A percentile compares a stretch with the other conserved stretches of the same genome.
These are phyloP conservation scores for Mesoligia furuncula DNA, from an alignment of 2,888 invertebrate species.

Conservation along the genomic window DNA sequence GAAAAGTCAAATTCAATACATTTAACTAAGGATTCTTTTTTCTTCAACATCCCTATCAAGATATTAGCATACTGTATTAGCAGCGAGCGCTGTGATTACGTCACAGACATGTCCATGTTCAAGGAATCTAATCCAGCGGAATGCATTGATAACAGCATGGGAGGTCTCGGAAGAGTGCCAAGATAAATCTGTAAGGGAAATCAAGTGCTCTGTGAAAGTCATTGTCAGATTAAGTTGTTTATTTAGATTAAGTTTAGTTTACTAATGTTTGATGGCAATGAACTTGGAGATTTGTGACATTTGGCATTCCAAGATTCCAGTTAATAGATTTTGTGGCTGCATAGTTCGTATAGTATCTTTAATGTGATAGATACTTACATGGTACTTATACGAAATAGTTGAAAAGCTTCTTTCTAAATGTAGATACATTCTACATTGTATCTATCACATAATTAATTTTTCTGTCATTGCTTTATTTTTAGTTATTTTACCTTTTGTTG, in stretches of 20 bases:
- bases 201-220: conserved; percentile 33
- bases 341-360: too few relatives aligned
- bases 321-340: neutral
- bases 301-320: neutral
- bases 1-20: too few relatives aligned
- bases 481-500: too few relatives aligned
- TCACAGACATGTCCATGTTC: conserved; percentile 30
- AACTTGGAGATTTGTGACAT: neutral
- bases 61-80: neutral
- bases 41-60: too few relatives aligned
- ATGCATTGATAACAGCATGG: conserved; percentile 68
- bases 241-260: conserved; percentile 14
- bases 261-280: conserved; percentile 4
- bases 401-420: too few relatives aligned
- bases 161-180: conserved; percentile 54
- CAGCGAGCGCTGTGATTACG: conserved; percentile 23
- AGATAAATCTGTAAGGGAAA: conserved; percentile 43
- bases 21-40: too few relatives aligned
- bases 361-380: too few relatives aligned
- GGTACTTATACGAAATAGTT: too few relatives aligned
- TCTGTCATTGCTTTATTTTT: too few relatives aligned
- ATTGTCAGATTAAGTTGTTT: conserved; percentile 34
- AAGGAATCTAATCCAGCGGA: conserved; percentile 63
- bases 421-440: too few relatives aligned
- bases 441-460: too few relatives aligned